Base-by-base conservation (phyloP, 2,888 invertebrate genomes). In the Drosophila meridionalis region DNA sequence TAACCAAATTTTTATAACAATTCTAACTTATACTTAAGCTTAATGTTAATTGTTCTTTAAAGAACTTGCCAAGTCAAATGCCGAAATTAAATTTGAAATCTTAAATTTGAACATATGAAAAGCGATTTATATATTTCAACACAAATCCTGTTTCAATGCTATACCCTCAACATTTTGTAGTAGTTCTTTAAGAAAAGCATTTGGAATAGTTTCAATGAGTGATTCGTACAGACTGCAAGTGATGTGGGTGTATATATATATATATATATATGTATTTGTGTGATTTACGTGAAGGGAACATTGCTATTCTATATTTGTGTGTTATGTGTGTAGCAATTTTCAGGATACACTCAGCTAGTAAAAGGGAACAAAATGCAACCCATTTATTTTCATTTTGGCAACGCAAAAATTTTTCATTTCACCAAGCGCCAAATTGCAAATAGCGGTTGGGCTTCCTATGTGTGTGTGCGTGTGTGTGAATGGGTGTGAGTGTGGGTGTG, bases 321-420 rank as follows among this genome's bases (percentile, higher is more conserved):
- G n/a, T 2, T 9, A 34, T 36, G 26, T 5, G 48, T 42, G 63
- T 52, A 53, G 47, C 57, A 58, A 61, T 30, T 32, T 45, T 38
- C 12, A 38, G 50, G 36, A 57, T 63, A 57, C 28, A 28, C 34
- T 20, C 12, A 47, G 47, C 12, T 28, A 36, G 14, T 8, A 47
- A 66, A 61, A 61, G 65, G 50, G 61, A 70, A 60, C 61, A 64
- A 66, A 80, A 56, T 73, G 66, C 57, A 57, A 36, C 34, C 59
- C 78, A 87, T 82, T 87, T 83, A 83, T 82, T 81, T 87, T 83
- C 87, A 82, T 82, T 87, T 83, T 73, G 69, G 67, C 66, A 76
- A 70, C 72, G 59, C 42, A 69, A 76, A 65, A 71, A 65, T 48
- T 30, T 79, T 77, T 69, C 67, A 76, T 76, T 74, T 74, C 56